Evolutionary conservation across 1,140 invertebrate genomes (phyloP), one percentile per base, ranked within the genome.

Genomic region (Oscheius sp.): DNA sequence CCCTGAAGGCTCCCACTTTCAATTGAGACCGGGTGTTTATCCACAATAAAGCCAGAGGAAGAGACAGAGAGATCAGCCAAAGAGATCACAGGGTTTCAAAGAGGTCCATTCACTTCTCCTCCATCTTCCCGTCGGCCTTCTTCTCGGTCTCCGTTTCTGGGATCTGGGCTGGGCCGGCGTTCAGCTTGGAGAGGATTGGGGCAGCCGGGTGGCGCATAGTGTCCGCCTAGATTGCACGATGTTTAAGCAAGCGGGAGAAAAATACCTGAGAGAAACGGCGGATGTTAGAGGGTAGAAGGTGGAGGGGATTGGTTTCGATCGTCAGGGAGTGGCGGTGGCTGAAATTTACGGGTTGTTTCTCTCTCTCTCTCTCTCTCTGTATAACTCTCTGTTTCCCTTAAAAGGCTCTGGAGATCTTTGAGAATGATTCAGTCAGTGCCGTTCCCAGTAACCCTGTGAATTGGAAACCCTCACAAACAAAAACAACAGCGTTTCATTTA

Each of bases 301-400:
- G 75, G 1, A 76, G 64, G 23, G 75, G 75, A 68, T 76, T 76
- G 31, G 75, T 76, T 59, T 76, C 75, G 55, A 76, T 76, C 29
- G 75, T 76, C 35, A 76, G 36, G 20, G 75, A 76, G 45, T 76
- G 75, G n/a, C 75, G 75, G 31, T 75, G 75, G n/a, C 75, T 76
- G 61, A 34, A 76, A 65, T 29, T n/a, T 20, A 15, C 28, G 15
- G 55, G 10, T n/a, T n/a, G n/a, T n/a, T n/a, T n/a, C n/a, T n/a
- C n/a, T n/a, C n/a, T n/a, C n/a, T n/a, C n/a, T n/a, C n/a, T n/a
- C n/a, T n/a, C n/a, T n/a, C n/a, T n/a, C n/a, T n/a, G n/a, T n/a
- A n/a, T n/a, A n/a, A n/a, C n/a, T n/a, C n/a, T n/a, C n/a, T n/a
- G n/a, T n/a, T n/a, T n/a, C n/a, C n/a, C n/a, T n/a, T n/a, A n/a